A percentile compares a stretch with the other conserved stretches of the same genome.
phyloP scores from a whole-genome alignment of 2,888 invertebrate genomes.

The Heterodera filipjevi region DNA sequence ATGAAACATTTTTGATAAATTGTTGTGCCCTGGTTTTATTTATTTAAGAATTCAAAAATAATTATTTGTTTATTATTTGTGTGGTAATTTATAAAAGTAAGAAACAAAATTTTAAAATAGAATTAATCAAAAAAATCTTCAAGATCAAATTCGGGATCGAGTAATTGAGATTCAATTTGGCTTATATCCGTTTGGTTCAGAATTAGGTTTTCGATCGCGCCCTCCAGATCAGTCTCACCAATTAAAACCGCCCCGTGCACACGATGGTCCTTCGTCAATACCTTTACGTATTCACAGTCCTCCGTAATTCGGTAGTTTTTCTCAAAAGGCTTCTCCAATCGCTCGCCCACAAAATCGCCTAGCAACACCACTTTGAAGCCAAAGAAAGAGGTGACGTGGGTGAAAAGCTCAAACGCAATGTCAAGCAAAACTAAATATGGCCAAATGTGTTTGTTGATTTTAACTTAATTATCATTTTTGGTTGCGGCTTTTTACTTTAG shows the following conservation, averaged over 20 bases:
- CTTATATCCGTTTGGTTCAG: constrained; percentile 88
- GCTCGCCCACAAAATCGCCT: constrained; percentile 54
- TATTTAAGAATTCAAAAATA: too few species aligned
- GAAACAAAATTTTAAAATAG: too few species aligned
- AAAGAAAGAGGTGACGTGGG: constrained; percentile 92
- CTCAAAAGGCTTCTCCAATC: constrained; percentile 45
- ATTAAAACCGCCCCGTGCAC: constrained; percentile 91
- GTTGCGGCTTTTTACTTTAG: too few species aligned
- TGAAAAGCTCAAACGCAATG: constrained; percentile 95
- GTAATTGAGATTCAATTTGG: constrained; percentile 84
- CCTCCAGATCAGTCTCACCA: constrained; percentile 94
- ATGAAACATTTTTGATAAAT: background rate
- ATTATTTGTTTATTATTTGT: too few species aligned
- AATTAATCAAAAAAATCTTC: constrained; percentile 98
- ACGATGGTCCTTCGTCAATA: constrained; percentile 76
- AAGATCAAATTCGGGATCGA: constrained; percentile 93
- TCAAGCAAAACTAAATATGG: constrained; percentile 70
- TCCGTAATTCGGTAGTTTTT: constrained; percentile 48
- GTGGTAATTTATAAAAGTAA: too few species aligned
- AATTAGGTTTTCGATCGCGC: constrained; percentile 95
- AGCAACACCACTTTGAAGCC: constrained; percentile 76
- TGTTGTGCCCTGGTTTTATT: too few species aligned
- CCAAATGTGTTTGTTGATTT: background rate
- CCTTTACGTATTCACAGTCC: constrained; percentile 74
- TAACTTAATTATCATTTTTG: background rate